Evolutionary conservation across 2,888 invertebrate genomes (phyloP).

Genomic region (Terebella lapidaria): DNA sequence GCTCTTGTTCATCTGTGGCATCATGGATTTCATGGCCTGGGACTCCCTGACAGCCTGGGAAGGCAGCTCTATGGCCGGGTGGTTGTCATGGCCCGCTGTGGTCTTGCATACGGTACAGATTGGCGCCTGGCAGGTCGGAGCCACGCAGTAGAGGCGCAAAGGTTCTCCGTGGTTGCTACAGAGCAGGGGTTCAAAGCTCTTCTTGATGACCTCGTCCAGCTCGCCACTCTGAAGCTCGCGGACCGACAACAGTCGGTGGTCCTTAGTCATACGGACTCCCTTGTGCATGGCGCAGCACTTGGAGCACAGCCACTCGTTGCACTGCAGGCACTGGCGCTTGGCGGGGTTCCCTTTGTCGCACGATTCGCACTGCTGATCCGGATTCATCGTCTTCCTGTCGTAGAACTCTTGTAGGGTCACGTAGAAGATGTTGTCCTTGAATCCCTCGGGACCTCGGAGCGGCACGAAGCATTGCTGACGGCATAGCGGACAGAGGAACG

Average conservation of each 20-base stretch:
- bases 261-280: conserved; percentile 24
- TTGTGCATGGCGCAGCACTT: conserved; percentile 26
- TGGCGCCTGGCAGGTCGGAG: conserved; percentile 24
- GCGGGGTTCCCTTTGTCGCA: conserved; percentile 23
- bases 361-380: conserved; percentile 23
- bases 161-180: conserved; percentile 28
- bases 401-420: conserved; percentile 28
- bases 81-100: conserved; percentile 26
- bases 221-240: conserved; percentile 23
- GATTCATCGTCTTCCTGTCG: conserved; percentile 21
- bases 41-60: conserved; percentile 23
- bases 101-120: conserved; percentile 29
- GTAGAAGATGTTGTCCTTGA: conserved; percentile 27
- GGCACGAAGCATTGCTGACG: conserved; percentile 26
- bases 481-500: conserved; percentile 29
- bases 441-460: conserved; percentile 20
- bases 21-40: conserved; percentile 9
- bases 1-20: conserved; percentile 17
- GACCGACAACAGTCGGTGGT: conserved; percentile 24
- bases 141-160: conserved; percentile 23
- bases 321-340: conserved; percentile 26
- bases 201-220: conserved; percentile 26
- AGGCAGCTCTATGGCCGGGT: conserved; percentile 23
- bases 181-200: conserved; percentile 27
- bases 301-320: conserved; percentile 29